Evolutionary conservation across 2,797 vertebrate genomes (phyloP).

Genomic region (Sebastes steindachneri): DNA sequence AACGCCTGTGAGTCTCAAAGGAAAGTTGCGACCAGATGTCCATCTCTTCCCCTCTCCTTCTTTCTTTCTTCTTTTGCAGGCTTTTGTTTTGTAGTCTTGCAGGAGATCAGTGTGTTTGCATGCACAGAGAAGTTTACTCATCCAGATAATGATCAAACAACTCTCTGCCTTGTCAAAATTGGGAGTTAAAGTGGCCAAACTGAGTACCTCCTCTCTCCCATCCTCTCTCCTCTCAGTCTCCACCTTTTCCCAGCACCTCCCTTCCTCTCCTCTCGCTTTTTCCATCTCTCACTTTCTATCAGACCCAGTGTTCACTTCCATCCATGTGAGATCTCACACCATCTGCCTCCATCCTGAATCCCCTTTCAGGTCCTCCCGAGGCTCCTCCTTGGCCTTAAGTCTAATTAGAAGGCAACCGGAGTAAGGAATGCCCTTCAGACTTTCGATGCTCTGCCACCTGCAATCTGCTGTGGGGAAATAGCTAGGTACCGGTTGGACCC

Average conservation of each 20-base stretch:
- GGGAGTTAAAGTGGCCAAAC: constrained; percentile 14
- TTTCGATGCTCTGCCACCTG: constrained; percentile 56
- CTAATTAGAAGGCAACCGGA: constrained; percentile 69
- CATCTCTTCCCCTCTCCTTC: background rate
- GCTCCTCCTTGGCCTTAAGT: constrained; percentile 39
- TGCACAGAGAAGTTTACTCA: background rate
- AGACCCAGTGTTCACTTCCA: constrained; percentile 18
- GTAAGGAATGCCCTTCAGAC: constrained; percentile 55
- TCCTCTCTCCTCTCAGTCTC: constrained; percentile 46
- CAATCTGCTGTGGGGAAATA: constrained; percentile 60
- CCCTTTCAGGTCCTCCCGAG: constrained; percentile 38
- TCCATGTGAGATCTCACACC: constrained; percentile 35
- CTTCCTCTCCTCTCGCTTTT: constrained; percentile 21
- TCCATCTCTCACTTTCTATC: constrained; percentile 26
- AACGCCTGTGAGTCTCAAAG: background rate
- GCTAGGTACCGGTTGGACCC: constrained; percentile 33
- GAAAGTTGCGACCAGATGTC: background rate
- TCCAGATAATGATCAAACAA: background rate
- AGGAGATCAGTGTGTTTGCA: background rate
- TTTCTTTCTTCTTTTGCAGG: background rate
- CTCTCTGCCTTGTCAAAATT: background rate
- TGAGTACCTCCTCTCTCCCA: constrained; percentile 23
- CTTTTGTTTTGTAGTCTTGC: background rate
- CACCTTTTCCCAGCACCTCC: constrained; percentile 56
- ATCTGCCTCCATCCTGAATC: constrained; percentile 57